Evolutionary conservation across 2,797 vertebrate genomes (phyloP), one percentile per base, ranked within the genome.

Genomic region (Myotis vivesi): DNA sequence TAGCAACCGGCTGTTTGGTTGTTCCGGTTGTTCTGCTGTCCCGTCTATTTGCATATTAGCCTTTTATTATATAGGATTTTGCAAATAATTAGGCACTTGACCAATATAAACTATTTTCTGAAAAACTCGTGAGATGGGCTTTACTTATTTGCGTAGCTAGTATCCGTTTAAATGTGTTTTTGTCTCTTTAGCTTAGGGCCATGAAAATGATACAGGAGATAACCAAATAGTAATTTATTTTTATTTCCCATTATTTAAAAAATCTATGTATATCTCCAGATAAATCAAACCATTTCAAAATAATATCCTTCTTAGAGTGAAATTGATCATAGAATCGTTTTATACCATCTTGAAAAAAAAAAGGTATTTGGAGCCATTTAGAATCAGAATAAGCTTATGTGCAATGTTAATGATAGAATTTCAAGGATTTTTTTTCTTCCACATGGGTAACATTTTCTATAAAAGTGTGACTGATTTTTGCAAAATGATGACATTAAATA

Each of bases 401-500:
- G 30, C 82, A 93, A 95, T 90, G 9, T 59, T 95, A 95, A 55
- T 81, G n/a, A 66, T 82, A 82, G 94, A 88, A 81, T 30, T 92
- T 81, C 51, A 94, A 95, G 69, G 3, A 22, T 33, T 49, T 85
- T 95, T 53, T 51, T 85, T 4, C 90, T 55, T 28, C 51, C 4
- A 8, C n/a, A 51, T 71, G 46, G 69, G 25, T 68, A 64, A 93
- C 1, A 4, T 92, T 44, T 97, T 94, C 77, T 85, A 68, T 85
- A 80, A 97, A 86, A 66, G 86, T 62, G 1, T 55, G 85, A 91
- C 83, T 97, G 12, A 2, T 96, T 96, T 96, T 95, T 94, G 20
- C 85, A 53, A 25, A 82, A 66, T 84, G 23, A 96, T 97, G 97
- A 77, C 55, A 15, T 62, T 30, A 13, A 90, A 92, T 90, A 71